Base-by-base conservation (phyloP, 2,888 invertebrate genomes). In the Agrotis exclamationis region DNA sequence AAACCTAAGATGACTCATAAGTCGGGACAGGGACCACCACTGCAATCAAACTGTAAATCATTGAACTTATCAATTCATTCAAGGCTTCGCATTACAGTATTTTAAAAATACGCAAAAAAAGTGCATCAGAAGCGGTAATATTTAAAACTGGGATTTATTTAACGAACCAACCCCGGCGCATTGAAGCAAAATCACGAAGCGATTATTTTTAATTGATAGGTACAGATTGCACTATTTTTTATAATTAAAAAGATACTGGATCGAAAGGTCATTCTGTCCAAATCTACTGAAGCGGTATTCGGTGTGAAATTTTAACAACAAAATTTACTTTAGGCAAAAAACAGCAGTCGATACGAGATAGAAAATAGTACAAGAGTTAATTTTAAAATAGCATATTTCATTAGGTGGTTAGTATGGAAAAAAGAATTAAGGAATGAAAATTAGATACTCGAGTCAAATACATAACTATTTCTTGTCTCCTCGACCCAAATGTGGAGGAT, bases 121-220 rank as follows among this genome's bases (percentile, higher is more conserved):
- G 33, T 50, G 7, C 5, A 56, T n/a, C 11, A 6, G 7, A 28
- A 20, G 3, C 6, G 22, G 45, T 62, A 24, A 53, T 39, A 53
- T 22, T 33, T 9, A 24, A 47, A 51, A 47, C 39, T 44, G 14
- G 48, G 11, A 67, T 75, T 75, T 48, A 75, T 67, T 71, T 75
- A 67, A 72, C 76, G 72, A 72, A 66, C 11, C 16, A 18, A 39
- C 11, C 11, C 14, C 18, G 4, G 18, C 2, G 70, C 53, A 50
- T n/a, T 75, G 66, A 48, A 66, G 48, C 68, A 24, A 24, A 50
- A 48, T 56, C n/a, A 28, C 11, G 28, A 48, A 45, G 33, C 48
- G 7, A 2, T 66, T 24, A 39, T 63, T 54, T 53, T 70, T 39
- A 47, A 70, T 70, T 69, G 33, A 70, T 11, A 39, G 39, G 39